Evolutionary conservation across 2,797 vertebrate genomes (phyloP).

Genomic region (Meda fulgida): DNA sequence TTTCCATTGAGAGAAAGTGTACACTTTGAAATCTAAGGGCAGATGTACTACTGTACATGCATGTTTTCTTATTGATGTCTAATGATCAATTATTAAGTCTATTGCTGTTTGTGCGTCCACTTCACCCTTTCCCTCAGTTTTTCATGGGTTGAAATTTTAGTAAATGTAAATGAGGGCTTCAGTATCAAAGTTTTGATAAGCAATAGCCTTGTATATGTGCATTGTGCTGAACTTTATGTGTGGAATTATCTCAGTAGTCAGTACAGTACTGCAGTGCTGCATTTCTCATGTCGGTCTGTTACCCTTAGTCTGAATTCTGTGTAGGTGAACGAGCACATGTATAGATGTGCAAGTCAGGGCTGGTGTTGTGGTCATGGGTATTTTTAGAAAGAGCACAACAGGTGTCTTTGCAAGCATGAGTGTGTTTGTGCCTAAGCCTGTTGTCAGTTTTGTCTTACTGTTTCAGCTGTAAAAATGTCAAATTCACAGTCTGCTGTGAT

Average conservation of each 20-base stretch:
- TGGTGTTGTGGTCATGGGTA: constrained; percentile 19
- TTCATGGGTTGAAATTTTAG: neutral
- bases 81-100: neutral
- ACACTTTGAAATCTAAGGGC: neutral
- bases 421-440: constrained; percentile 15
- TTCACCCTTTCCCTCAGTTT: neutral
- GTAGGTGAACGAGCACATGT: neutral
- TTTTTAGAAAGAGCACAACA: constrained; percentile 20
- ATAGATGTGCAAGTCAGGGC: constrained; percentile 11
- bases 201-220: neutral
- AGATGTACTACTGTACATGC: neutral
- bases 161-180: constrained; percentile 6
- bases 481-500: neutral
- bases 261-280: neutral
- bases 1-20: neutral
- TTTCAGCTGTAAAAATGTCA: neutral
- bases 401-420: constrained; percentile 30
- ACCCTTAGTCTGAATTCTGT: constrained; percentile 17
- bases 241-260: neutral
- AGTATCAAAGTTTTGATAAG: neutral
- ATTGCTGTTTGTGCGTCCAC: neutral
- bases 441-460: neutral
- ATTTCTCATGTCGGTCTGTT: constrained; percentile 1
- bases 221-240: neutral
- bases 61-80: neutral